These are phyloP conservation scores for Zosterops hypoxanthus DNA, from an alignment of 2,113 vertebrate genomes.

Conservation along the genomic window DNA sequence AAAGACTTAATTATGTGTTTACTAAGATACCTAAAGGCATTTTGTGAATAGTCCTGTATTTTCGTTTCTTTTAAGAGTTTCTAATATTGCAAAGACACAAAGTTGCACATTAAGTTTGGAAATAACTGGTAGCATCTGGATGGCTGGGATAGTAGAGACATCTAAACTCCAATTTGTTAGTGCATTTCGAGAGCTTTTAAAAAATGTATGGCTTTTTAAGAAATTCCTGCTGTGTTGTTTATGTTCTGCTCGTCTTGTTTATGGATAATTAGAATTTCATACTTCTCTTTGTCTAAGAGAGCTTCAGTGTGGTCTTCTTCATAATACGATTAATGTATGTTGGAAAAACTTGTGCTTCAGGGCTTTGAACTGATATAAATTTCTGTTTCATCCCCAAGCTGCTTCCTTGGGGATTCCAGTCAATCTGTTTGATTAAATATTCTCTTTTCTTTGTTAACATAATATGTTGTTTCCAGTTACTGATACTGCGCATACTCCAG, in stretches of 20 bases:
- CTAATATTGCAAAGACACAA: neutral
- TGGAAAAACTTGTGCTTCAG: neutral
- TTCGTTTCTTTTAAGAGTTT: neutral
- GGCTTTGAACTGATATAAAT: neutral
- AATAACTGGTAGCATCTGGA: neutral
- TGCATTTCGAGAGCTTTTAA: neutral
- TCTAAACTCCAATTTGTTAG: neutral
- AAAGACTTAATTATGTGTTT: neutral
- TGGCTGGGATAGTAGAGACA: neutral
- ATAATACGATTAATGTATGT: neutral
- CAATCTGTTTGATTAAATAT: neutral
- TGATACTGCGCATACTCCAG: accelerated
- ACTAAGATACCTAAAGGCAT: neutral
- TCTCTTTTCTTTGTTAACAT: neutral
- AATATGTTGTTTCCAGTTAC: neutral
- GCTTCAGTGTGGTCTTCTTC: neutral
- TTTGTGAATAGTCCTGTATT: neutral
- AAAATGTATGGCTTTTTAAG: accelerated
- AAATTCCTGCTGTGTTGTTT: neutral
- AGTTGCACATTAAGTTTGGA: neutral
- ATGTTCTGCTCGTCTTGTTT: neutral
- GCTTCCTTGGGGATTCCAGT: neutral
- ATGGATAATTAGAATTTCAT: neutral
- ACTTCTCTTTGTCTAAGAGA: neutral
- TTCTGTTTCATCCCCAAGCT: neutral